Evolutionary conservation across 2,888 invertebrate genomes (phyloP), one percentile per base, ranked within the genome.

Genomic region (Nephrotoma guestfalica): DNA sequence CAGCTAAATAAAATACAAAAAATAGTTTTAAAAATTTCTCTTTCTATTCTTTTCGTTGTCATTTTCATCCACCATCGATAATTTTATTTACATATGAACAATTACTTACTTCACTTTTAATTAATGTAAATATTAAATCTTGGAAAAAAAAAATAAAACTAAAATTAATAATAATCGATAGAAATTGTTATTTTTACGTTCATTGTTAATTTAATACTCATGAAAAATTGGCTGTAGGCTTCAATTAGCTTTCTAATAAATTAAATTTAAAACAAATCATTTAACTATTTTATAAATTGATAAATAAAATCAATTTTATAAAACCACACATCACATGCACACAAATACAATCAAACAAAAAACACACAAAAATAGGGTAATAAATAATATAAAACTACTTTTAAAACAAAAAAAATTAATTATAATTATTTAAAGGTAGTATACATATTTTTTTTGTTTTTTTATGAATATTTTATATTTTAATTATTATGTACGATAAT

Each of bases 1-100:
- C 90, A 18, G 71, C 71, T 9, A 71, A 71, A 71, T 71, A 71
- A 71, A 30, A 71, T 71, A 71, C 71, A 71, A 71, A 71, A 71
- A 71, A 30, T 71, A 71, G 71, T 71, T 71, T 6, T 71, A 71
- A 71, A 18, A 71, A 30, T 30, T 4, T 51, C 47, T 47, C 11
- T 4, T 47, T 47, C 15, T 15, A 4, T 30, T 71, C 71, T 18
- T 71, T 9, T 30, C 30, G 30, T 30, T 30, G 30, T 30, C 9
- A 9, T 71, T 18, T 71, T 71, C 71, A 71, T 9, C 7, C 71
- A 71, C 71, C 71, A 18, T 71, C 71, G 30, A 71, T 30, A 30
- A 71, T 51, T 51, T 15, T 51, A 15, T 11, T 51, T 15, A 51
- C 15, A 15, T 51, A 51, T 6, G 2, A 6, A 51, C n/a, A 15